Base-by-base conservation (phyloP, 1,140 invertebrate genomes). In the Dufourea novaeangliae region DNA sequence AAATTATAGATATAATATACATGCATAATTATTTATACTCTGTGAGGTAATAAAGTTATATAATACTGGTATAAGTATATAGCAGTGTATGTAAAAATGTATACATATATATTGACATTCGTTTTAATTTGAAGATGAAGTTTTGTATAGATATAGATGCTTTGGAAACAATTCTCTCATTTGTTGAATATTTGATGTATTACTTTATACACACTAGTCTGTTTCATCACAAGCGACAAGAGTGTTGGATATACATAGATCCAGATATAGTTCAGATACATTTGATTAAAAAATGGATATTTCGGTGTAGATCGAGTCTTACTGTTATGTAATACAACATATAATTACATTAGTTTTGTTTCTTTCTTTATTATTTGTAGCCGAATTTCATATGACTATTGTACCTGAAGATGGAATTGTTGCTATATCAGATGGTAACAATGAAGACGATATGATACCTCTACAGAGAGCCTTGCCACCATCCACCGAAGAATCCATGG, bases 381-480 rank as follows among this genome's bases (percentile, higher is more conserved):
- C 85, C 62, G 89, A 90, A 74, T 90, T 88, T 84, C 85, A 85
- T 67, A 85, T 90, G 77, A 84, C 86, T 81, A 88, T 90, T 86
- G 87, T 89, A 88, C 87, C 88, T 82, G 90, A 90, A 75, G 88
- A 91, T 44, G 86, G 90, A 80, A 87, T 90, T 73, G 87, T 91
- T 64, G 90, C 89, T 44, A 88, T 90, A 73, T 86, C 89, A 41
- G 83, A 82, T 75, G 85, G 68, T 75, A 86, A 88, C 78, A 88
- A 79, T 59, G 90, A 91, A 73, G 87, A 89, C 54, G 86, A 90
- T 39, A 46, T 84, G 62, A 81, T 88, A 74, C 54, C 86, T 66
- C 54, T 86, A 29, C 85, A 84, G 67, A 88, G 92, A 88, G 86
- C 90, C 73, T 82, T 91, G 59, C 88, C 85, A 74, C 63, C 88